Evolutionary conservation across 2,113 vertebrate species (phyloP), one percentile per base, ranked within the genome.

Genomic region (Cepphus grylle): DNA sequence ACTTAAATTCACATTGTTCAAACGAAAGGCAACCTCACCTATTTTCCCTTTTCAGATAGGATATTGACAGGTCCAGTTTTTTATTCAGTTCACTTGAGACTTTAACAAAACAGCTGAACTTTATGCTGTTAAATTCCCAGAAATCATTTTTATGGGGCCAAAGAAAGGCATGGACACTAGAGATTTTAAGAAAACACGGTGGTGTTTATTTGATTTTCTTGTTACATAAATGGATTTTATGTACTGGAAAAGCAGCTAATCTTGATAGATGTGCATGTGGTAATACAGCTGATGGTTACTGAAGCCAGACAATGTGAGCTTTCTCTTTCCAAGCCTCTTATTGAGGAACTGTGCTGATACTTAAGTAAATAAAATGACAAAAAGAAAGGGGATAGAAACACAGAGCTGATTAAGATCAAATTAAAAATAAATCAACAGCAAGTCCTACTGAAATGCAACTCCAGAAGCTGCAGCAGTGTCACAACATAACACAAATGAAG

Each of bases 201-300:
- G 87, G 93, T 96, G 96, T 98, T 98, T 98, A 98, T 98, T 98
- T 98, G 97, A 98, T 98, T 98, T 98, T 97, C 97, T 96, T 96
- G 97, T 98, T 98, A 96, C 97, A 97, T 98, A 98, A 98, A 97
- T 98, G 97, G 97, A 98, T 98, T 98, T 98, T 97, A 98, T 98
- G 98, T 97, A 98, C 97, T 98, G 97, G 97, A 97, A 98, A 98
- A 97, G 96, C 97, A 97, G 93, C 97, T 98, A 98, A 98, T 98
- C 97, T 98, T 98, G 98, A 98, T 98, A 98, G 97, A 98, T 98
- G 96, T 97, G 94, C 94, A 97, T 98, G 97, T 95, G 82, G 95
- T 94, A 97, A 98, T 97, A 96, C 82, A 97, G 97, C 86, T 91
- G 94, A 98, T 97, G 95, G 97, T 96, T 97, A 93, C 95, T 94